phyloP scores from a whole-genome alignment of 2,888 invertebrate genomes.

The Holacanthella duospinosa region DNA sequence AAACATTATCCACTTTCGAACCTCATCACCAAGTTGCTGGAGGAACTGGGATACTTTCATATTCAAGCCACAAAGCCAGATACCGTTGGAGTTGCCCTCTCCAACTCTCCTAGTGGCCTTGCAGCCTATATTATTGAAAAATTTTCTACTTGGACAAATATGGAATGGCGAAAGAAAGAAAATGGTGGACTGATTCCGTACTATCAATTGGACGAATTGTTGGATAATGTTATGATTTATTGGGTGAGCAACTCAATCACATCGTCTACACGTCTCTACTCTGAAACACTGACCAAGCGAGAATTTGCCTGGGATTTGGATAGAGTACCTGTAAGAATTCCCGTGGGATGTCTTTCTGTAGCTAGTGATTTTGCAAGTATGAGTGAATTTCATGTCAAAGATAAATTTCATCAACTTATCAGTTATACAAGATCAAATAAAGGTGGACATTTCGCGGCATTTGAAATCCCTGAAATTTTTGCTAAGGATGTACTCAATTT shows the following conservation, averaged over 20 bases:
- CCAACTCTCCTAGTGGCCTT: slow-evolving; percentile 47
- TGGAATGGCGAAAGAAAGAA: slow-evolving; percentile 43
- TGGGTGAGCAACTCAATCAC: slow-evolving; percentile 46
- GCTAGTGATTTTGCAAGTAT: slow-evolving; percentile 55
- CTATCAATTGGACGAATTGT: slow-evolving; percentile 55
- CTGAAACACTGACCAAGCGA: slow-evolving; percentile 39
- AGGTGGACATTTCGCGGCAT: slow-evolving; percentile 78
- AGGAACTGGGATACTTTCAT: slow-evolving; percentile 52
- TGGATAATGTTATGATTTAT: slow-evolving; percentile 50
- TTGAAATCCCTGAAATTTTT: slow-evolving; percentile 62
- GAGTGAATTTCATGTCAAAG: slow-evolving; percentile 51
- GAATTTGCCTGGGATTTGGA: slow-evolving; percentile 11
- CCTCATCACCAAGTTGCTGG: slow-evolving; percentile 37
- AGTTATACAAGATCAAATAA: slow-evolving; percentile 54
- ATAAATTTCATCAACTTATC: slow-evolving; percentile 56
- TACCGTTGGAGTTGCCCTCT: slow-evolving; percentile 54
- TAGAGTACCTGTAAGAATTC: slow-evolving; percentile 57
- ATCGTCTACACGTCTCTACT: slow-evolving; percentile 45
- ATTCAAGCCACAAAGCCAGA: slow-evolving; percentile 81
- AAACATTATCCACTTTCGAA: slow-evolving; percentile 38
- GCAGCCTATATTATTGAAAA: slow-evolving; percentile 50
- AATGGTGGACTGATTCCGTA: slow-evolving; percentile 58
- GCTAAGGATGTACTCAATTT: slow-evolving; percentile 57
- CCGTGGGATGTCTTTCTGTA: slow-evolving; percentile 63
- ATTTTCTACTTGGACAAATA: slow-evolving; percentile 51